Evolutionary conservation across 2,113 vertebrate species (phyloP).

Genomic region (Gobiocypris rarus): DNA sequence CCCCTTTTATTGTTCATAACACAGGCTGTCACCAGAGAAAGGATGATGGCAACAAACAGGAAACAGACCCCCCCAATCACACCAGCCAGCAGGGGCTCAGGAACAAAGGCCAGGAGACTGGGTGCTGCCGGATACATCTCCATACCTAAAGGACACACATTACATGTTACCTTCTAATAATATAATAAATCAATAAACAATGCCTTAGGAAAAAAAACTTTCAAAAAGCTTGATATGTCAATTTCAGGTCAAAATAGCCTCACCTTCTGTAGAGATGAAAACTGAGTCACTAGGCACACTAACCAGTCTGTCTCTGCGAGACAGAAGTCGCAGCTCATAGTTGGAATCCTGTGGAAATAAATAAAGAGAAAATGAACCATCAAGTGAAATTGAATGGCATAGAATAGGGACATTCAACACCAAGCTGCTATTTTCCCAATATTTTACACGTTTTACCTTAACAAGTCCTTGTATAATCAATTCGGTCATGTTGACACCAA

Average conservation of each 20-base stretch:
- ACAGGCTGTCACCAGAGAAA: conserved; percentile 87
- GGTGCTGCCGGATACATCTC: conserved; percentile 86
- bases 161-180: not conserved
- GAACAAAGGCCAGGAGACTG: conserved; percentile 83
- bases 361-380: not conserved
- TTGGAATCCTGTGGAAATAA: conserved; percentile 78
- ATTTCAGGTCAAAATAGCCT: conserved; percentile 42
- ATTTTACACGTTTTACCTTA: conserved; percentile 75
- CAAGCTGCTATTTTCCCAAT: not conserved
- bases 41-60: conserved; percentile 85
- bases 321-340: conserved; percentile 91
- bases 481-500: conserved; percentile 79
- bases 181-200: not conserved
- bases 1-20: conserved; percentile 84
- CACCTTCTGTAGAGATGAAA: conserved; percentile 88
- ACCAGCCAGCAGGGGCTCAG: conserved; percentile 87
- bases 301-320: conserved; percentile 82
- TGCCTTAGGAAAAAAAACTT: too few species aligned
- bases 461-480: conserved; percentile 88
- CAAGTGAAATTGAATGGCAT: not conserved
- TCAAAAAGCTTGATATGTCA: not conserved
- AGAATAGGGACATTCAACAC: not conserved
- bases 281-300: conserved; percentile 89
- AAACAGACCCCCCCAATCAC: conserved; percentile 91
- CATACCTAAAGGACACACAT: conserved; percentile 79